Evolutionary conservation across 1,140 invertebrate species (phyloP).

Genomic region (Batillaria attramentaria): DNA sequence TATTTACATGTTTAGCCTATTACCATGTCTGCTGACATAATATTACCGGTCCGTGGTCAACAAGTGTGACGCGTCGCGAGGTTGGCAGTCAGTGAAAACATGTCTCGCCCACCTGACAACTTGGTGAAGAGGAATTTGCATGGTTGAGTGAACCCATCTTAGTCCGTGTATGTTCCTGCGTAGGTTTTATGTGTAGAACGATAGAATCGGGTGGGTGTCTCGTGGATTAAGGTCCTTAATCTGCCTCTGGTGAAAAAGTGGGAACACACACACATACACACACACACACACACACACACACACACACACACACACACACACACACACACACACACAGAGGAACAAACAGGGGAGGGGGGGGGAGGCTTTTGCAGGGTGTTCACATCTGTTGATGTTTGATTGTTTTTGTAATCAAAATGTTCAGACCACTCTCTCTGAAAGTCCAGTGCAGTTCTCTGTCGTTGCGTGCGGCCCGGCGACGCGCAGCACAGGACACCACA

Average conservation of each 20-base stretch:
- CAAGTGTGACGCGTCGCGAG: neutral
- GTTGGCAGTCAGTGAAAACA: neutral
- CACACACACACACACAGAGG: neutral
- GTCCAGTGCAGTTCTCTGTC: too few species aligned
- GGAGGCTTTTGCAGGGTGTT: neutral
- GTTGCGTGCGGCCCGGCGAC: neutral
- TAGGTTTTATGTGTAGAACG: neutral
- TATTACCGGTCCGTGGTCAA: too few species aligned
- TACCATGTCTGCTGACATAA: too few species aligned
- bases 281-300: conserved; percentile 1
- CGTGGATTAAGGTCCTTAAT: neutral
- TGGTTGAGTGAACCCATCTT: neutral
- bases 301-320: neutral
- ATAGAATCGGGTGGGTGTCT: too few species aligned
- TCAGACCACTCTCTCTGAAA: too few species aligned
- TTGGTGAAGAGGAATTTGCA: neutral
- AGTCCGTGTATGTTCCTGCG: too few species aligned
- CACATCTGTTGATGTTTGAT: neutral
- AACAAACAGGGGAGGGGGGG: neutral
- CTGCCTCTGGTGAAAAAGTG: neutral
- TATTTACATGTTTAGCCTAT: too few species aligned
- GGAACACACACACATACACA: neutral
- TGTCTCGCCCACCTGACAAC: neutral
- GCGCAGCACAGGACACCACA: neutral
- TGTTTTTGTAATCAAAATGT: neutral